Conservation (phyloP, 2,113 vertebrate genomes). For the Benthochromis sp. region DNA sequence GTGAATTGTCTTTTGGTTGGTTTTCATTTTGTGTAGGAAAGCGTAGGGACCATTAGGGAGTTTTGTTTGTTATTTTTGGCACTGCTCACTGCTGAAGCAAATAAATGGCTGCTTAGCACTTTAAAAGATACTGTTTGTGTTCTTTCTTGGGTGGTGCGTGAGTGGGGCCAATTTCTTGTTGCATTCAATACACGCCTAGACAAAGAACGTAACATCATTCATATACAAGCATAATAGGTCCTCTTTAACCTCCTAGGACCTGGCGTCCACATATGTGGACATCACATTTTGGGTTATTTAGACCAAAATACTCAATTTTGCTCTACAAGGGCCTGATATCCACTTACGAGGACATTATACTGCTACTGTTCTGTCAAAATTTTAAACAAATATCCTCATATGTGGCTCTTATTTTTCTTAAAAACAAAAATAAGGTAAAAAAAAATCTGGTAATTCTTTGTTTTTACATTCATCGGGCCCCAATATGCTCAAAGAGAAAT, state of each 20-base stretch:
- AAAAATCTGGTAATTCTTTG: not conserved
- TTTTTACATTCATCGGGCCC: not conserved
- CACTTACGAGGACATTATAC: not conserved
- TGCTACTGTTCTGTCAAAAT: not conserved
- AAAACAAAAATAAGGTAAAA: not conserved
- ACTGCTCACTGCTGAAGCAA: no score
- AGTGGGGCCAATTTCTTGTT: no score
- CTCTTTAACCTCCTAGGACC: not conserved
- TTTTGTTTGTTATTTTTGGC: no score
- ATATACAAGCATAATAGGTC: not conserved
- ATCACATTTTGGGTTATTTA: not conserved
- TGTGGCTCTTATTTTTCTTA: not conserved
- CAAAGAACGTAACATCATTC: not conserved
- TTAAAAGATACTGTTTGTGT: no score
- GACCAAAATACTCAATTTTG: not conserved
- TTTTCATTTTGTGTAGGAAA: no score
- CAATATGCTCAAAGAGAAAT: accelerated
- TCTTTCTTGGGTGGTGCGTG: no score
- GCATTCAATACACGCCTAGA: no score
- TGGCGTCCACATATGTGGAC: not conserved
- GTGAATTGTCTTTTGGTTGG: no score
- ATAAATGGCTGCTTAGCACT: no score
- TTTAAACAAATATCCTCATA: not conserved
- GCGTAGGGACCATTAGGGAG: no score
- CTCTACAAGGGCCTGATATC: not conserved